Base-by-base conservation (phyloP, 2,797 vertebrate genomes). In the Taeniopygia guttata region DNA sequence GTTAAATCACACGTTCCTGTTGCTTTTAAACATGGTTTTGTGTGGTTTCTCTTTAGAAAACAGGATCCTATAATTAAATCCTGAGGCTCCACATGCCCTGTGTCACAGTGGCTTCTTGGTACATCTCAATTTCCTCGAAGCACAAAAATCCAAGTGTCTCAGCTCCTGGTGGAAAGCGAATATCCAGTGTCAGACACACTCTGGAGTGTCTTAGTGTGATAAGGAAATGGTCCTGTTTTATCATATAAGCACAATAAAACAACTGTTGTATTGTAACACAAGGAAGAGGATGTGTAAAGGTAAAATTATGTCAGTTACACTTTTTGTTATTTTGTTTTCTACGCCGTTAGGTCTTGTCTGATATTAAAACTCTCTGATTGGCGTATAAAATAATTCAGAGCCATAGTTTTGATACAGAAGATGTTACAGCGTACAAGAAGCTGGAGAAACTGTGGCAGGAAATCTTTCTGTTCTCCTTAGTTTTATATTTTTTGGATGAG, bases 301-400 rank as follows among this genome's bases (percentile, higher is more conserved):
- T 77, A 43, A 67, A 84, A 56, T 78, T 26, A 32, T 11, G 6
- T 58, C 60, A 54, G 42, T 38, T 87, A 60, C 6, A 0, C 21
- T 86, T 73, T 75, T 69, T 79, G 67, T 74, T 88, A 49, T 51
- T 89, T 87, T 84, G 29, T 82, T 92, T 86, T 63, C 70, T 87
- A 16, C 3, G 11, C 64, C n/a, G 38, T 56, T 63, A 82, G 22
- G 7, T 68, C 29, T 26, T 70, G 36, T 58, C 68, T 90, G 52
- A 86, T 90, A 76, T 84, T 38, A 51, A 59, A 78, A 48, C 25
- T 58, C 67, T 17, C 22, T 60, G 30, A 62, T 59, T 55, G 55
- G 22, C 42, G 32, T 2, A 0, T 49, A 34, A 59, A 87, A 45
- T 74, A 89, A 62, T 67, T 95, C 74, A 78, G 26, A 93, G 10